Percentiles rank a stretch among this genome's conserved stretches.
phyloP scores from a whole-genome alignment of 64 coral and sea anemone species.

The Hydrozoanthus tunicans region DNA sequence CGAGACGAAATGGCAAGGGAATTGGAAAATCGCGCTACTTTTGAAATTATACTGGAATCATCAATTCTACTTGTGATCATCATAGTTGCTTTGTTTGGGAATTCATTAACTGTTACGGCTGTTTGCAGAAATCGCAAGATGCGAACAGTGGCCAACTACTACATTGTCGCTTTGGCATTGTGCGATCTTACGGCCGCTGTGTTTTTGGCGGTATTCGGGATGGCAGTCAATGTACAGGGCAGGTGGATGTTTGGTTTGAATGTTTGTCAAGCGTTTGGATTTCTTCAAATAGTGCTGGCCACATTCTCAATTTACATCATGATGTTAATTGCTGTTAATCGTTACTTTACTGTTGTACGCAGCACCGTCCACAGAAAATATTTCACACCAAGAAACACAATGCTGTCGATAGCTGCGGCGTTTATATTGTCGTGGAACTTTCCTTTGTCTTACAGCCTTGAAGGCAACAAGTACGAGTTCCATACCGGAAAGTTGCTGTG shows the following conservation, averaged over 20 bases:
- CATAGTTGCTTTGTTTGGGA: not conserved
- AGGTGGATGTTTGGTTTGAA: not conserved
- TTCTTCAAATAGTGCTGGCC: not conserved
- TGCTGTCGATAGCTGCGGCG: not conserved
- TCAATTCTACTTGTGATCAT: not conserved
- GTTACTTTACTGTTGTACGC: constrained; percentile 5
- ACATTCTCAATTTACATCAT: constrained; percentile 28
- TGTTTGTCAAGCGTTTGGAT: not conserved
- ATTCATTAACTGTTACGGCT: not conserved
- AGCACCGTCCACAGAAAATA: constrained; percentile 8
- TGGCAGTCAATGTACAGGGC: constrained; percentile 3
- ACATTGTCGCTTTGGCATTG: constrained; percentile 15
- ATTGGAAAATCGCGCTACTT: not conserved
- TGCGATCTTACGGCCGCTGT: not conserved
- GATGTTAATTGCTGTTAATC: constrained; percentile 5
- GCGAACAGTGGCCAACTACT: constrained; percentile 4
- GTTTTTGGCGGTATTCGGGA: constrained; percentile 1
- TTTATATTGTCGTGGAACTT: constrained; percentile 1
- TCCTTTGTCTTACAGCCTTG: constrained; percentile 11
- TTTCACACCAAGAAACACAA: constrained; percentile 8
- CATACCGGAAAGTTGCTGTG: constrained; percentile 24
- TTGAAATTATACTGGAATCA: not conserved
- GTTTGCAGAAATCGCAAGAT: constrained; percentile 6
- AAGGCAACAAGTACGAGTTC: not conserved
- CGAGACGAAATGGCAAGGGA: not conserved